phyloP scores from a whole-genome alignment of 2,797 vertebrate species.

The Ispidina lecontei region DNA sequence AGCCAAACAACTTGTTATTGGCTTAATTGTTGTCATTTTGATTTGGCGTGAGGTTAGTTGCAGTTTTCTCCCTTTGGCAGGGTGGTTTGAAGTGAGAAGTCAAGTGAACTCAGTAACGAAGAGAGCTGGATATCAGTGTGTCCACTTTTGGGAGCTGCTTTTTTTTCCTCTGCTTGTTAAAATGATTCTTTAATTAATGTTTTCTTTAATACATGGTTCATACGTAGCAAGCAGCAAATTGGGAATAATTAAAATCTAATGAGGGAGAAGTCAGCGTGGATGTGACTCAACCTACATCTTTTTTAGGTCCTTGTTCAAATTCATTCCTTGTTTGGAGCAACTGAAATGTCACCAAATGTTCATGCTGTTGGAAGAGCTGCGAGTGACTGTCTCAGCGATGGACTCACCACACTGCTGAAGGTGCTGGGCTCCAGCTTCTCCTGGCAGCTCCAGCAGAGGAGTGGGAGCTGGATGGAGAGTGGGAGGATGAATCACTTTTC shows the following conservation, averaged over 20 bases:
- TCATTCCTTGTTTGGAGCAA: not conserved
- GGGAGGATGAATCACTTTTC: slow-evolving; percentile 51
- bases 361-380: not conserved
- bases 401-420: not conserved
- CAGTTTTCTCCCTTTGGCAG: not conserved
- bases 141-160: not conserved
- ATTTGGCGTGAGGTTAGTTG: not conserved
- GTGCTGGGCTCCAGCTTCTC: not conserved
- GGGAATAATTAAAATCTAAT: not conserved
- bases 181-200: not conserved
- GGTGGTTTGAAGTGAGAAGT: not conserved
- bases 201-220: not conserved
- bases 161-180: not conserved
- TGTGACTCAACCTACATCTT: slow-evolving; percentile 5
- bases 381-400: not conserved
- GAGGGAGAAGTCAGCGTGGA: not conserved
- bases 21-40: not conserved
- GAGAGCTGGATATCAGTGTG: not conserved
- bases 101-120: not conserved
- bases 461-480: not conserved
- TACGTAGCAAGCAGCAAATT: not conserved
- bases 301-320: not conserved
- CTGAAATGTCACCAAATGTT: slow-evolving; percentile 51
- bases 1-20: not conserved
- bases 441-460: not conserved